phyloP scores from a whole-genome alignment of 2,797 vertebrate species.

The Echiichthys vipera region DNA sequence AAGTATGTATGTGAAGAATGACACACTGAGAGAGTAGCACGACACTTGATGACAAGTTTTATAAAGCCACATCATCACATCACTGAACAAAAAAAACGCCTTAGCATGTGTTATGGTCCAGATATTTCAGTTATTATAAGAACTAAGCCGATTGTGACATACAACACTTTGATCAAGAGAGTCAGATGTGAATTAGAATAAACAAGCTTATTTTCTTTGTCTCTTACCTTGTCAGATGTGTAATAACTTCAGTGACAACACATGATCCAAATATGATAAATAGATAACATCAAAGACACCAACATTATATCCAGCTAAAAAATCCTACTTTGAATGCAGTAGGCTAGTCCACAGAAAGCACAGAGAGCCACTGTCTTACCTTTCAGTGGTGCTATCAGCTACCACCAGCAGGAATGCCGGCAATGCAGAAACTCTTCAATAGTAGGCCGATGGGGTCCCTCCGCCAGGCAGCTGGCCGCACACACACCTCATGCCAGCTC shows the following conservation, averaged over 20 bases:
- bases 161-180: slow-evolving; percentile 2
- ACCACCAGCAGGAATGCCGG: slow-evolving; percentile 82
- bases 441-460: slow-evolving; percentile 68
- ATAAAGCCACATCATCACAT: slow-evolving; percentile 10
- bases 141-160: background rate
- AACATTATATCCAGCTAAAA: slow-evolving; percentile 1
- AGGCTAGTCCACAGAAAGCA: slow-evolving; percentile 47
- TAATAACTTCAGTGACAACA: slow-evolving; percentile 30
- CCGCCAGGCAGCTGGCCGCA: slow-evolving; percentile 76
- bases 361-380: slow-evolving; percentile 72
- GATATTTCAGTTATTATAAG: background rate
- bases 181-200: background rate
- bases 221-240: slow-evolving; percentile 69
- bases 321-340: slow-evolving; percentile 37
- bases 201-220: slow-evolving; percentile 12
- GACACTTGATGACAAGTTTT: background rate
- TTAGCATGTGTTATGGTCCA: background rate
- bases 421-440: slow-evolving; percentile 80
- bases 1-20: background rate
- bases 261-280: slow-evolving; percentile 31
- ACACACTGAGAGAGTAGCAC: slow-evolving; percentile 4
- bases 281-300: slow-evolving; percentile 9
- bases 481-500: slow-evolving; percentile 57
- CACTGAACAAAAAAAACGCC: slow-evolving; percentile 7
- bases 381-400: slow-evolving; percentile 75